Percentiles rank a stretch among this genome's conserved stretches.
These are phyloP conservation scores for Ectropis grisescens DNA, from an alignment of 1,140 invertebrate genomes.

Conservation along the genomic window DNA sequence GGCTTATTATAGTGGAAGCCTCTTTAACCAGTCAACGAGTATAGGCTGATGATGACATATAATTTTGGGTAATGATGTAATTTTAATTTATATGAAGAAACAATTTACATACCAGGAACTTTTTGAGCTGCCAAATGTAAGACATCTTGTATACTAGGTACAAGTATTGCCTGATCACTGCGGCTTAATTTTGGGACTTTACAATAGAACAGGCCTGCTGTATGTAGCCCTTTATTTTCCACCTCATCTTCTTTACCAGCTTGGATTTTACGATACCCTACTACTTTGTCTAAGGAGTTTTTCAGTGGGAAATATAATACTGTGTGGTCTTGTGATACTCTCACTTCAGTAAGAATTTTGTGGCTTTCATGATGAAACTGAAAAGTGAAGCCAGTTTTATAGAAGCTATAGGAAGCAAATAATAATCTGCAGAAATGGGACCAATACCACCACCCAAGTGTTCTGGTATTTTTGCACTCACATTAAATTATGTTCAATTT, in stretches of 20 bases:
- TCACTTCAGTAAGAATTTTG: slow-evolving; percentile 52
- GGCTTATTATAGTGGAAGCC: no score
- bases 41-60: no score
- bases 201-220: slow-evolving; percentile 58
- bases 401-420: no score
- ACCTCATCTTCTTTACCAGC: slow-evolving; percentile 38
- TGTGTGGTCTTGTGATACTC: slow-evolving; percentile 45
- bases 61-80: no score
- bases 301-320: slow-evolving; percentile 76
- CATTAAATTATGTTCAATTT: no score
- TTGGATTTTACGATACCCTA: slow-evolving; percentile 74
- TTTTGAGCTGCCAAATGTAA: slow-evolving; percentile 72
- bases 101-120: slow-evolving; percentile 65
- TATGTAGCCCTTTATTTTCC: slow-evolving; percentile 56
- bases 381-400: no score
- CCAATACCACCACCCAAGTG: no score
- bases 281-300: slow-evolving; percentile 70
- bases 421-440: no score
- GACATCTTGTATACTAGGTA: slow-evolving; percentile 76
- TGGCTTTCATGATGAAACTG: slow-evolving; percentile 49
- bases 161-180: slow-evolving; percentile 73
- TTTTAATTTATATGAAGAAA: no score
- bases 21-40: no score
- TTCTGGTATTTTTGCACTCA: no score
- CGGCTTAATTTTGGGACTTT: slow-evolving; percentile 41